Percentiles rank a stretch among this genome's conserved stretches.
These are phyloP conservation scores for Lates calcarifer DNA, from an alignment of 2,113 vertebrate species.

Conservation along the genomic window DNA sequence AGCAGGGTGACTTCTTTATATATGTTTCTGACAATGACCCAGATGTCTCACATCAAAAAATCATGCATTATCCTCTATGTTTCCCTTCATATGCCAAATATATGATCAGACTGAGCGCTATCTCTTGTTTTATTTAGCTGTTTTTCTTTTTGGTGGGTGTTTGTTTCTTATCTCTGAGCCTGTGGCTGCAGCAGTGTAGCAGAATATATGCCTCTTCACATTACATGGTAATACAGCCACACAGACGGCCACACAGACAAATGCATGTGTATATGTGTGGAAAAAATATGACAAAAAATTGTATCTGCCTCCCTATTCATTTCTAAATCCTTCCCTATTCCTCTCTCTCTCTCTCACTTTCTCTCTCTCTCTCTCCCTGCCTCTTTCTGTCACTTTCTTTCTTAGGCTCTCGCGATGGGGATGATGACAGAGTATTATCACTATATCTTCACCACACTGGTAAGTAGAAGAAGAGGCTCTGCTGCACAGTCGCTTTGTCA, in stretches of 20 bases:
- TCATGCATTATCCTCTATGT: neutral
- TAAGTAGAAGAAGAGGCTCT: constrained; percentile 82
- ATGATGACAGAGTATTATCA: constrained; percentile 99
- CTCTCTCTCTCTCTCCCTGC: constrained; percentile 47
- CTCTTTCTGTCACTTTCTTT: constrained; percentile 71
- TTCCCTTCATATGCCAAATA: constrained; percentile 19
- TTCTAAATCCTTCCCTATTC: constrained; percentile 37
- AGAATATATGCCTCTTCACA: constrained; percentile 61
- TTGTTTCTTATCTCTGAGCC: constrained; percentile 43
- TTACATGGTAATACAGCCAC: constrained; percentile 37
- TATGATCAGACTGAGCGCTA: constrained; percentile 5
- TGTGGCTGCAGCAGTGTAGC: constrained; percentile 41
- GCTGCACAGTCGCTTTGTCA: constrained; percentile 43
- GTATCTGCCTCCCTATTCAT: constrained; percentile 43
- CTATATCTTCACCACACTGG: constrained; percentile 99
- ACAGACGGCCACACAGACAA: constrained; percentile 21
- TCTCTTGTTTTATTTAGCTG: constrained; percentile 34
- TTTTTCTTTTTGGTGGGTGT: constrained; percentile 38
- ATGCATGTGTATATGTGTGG: constrained; percentile 16
- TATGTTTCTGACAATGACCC: constrained; percentile 3
- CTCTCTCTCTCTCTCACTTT: constrained; percentile 58
- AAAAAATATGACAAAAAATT: constrained; percentile 51
- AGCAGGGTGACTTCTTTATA: neutral
- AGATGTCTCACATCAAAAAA: constrained; percentile 27
- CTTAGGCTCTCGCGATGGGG: constrained; percentile 96